Evolutionary conservation across 2,888 invertebrate species (phyloP).

Genomic region (Axea sp.): DNA sequence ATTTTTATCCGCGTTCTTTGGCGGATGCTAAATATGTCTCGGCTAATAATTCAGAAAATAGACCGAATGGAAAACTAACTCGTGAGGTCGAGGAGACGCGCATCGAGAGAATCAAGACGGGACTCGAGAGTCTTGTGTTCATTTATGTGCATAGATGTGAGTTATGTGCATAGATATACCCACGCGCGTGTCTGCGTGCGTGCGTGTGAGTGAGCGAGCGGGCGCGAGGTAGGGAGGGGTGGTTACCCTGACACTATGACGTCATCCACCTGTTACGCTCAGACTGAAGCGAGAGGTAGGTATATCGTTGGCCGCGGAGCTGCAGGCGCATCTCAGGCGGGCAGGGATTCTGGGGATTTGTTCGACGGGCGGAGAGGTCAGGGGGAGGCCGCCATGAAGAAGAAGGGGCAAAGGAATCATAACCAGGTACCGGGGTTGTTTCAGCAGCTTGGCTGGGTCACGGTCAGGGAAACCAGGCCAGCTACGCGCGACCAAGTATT

Average conservation of each 20-base stretch:
- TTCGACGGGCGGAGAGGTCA: conserved; percentile 26
- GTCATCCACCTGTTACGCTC: conserved; percentile 78
- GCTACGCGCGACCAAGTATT: conserved; percentile 47
- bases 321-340: conserved; percentile 61
- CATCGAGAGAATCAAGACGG: conserved; percentile 5
- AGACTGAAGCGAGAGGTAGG: conserved; percentile 54
- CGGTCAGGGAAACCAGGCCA: conserved; percentile 77
- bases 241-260: conserved; percentile 67
- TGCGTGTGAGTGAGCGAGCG: background rate
- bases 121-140: background rate
- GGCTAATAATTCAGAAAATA: conserved; percentile 52
- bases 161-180: too few relatives aligned
- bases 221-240: conserved; percentile 44
- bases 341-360: conserved; percentile 63
- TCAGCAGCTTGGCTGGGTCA: conserved; percentile 73
- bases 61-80: conserved; percentile 33
- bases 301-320: conserved; percentile 52
- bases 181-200: background rate
- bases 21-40: conserved; percentile 30
- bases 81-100: conserved; percentile 49
- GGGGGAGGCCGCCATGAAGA: conserved; percentile 6
- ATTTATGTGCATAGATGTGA: background rate
- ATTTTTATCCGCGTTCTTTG: conserved; percentile 45
- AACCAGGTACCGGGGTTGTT: conserved; percentile 61
- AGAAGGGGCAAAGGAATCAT: conserved; percentile 27